phyloP scores from a whole-genome alignment of 2,888 invertebrate genomes.

The Tiphia femorata region DNA sequence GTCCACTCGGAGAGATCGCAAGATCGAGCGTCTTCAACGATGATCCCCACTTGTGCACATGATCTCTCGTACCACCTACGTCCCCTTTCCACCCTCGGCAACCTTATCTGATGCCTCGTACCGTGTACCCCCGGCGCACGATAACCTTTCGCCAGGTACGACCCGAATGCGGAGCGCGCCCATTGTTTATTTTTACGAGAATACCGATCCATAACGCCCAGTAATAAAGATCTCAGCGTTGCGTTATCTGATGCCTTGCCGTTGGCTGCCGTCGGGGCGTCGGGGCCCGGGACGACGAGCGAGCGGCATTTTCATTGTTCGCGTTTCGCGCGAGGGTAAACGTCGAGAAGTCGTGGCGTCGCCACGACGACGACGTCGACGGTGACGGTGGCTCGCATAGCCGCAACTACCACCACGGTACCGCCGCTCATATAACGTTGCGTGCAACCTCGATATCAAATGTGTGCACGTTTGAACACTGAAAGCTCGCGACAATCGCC shows the following conservation, averaged over 20 bases:
- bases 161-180: slow-evolving; percentile 27
- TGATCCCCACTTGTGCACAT: no score
- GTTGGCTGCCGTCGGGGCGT: background rate
- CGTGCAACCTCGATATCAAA: slow-evolving; percentile 43
- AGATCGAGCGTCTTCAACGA: no score
- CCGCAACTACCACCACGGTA: no score
- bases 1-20: no score
- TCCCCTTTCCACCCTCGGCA: no score
- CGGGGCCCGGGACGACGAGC: no score
- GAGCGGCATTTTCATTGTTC: slow-evolving; percentile 18
- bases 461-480: slow-evolving; percentile 36
- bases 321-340: slow-evolving; percentile 28
- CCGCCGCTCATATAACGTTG: slow-evolving; percentile 29
- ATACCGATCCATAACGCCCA: slow-evolving; percentile 37
- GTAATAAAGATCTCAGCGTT: slow-evolving; percentile 44
- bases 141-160: slow-evolving; percentile 37
- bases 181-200: slow-evolving; percentile 40
- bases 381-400: no score
- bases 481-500: slow-evolving; percentile 41
- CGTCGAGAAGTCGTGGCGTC: slow-evolving; percentile 2
- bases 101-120: slow-evolving; percentile 42
- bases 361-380: no score
- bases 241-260: slow-evolving; percentile 34
- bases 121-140: slow-evolving; percentile 34
- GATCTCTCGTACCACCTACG: no score